Evolutionary conservation across 1,140 invertebrate genomes (phyloP), one percentile per base, ranked within the genome.

Genomic region (Saccostrea cuccullata): DNA sequence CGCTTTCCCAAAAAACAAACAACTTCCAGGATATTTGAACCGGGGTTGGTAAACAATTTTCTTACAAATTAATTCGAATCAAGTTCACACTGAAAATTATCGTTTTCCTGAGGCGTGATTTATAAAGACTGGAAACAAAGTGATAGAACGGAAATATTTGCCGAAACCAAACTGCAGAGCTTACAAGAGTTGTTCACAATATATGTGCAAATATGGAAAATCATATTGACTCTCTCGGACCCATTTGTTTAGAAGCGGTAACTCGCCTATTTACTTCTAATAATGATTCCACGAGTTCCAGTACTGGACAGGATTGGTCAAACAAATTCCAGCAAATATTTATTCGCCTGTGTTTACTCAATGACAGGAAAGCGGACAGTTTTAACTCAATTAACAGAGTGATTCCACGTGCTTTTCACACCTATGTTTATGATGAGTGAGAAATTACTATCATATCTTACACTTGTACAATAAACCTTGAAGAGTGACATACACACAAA

Each of bases 141-240:
- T 60, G 64, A 20, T 85, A 47, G 64, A 87, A 23, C 70, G 88
- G 85, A 87, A 86, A 67, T 89, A 89, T 87, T 89, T 89, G 85
- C 26, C 86, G 73, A 73, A 83, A 87, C 67, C 86, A 89, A 89
- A 89, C 86, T 89, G 70, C 70, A 77, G 70, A 77, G 26, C 70
- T 12, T 36, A 77, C 70, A 77, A 77, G 70, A 26, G 70, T 77
- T 77, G 30, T 77, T 77, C 70, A 30, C 70, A 36, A 77, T 77
- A 77, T 77, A 77, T 55, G 82, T 56, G 82, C 82, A 84, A 84
- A 84, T 56, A 56, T 84, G n/a, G 47, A 56, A 55, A 55, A 23
- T 84, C 82, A 55, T 84, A 56, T 84, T 84, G 82, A 84, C 82
- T 84, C 55, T 84, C 30, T 11, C 30, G 3, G 40, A 77, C 15